Conservation (phyloP, 2,888 invertebrate species). For the Hypena proboscidalis region DNA sequence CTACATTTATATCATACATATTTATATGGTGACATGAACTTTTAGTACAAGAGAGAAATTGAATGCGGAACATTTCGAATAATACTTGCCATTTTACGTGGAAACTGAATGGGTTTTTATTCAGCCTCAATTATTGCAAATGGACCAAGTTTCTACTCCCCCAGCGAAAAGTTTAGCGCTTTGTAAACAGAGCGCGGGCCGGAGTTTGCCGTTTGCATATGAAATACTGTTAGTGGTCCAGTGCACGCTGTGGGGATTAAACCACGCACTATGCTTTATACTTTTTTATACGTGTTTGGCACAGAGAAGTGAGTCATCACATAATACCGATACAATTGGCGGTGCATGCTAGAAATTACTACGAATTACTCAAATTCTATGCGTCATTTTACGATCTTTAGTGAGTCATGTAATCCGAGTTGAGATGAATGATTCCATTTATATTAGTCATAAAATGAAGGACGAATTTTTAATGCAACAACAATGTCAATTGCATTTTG, state of each 20-base stretch:
- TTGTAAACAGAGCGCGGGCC: slow-evolving; percentile 57
- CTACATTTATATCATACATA: not conserved
- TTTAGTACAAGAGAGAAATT: not conserved
- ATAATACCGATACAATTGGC: slow-evolving; percentile 47
- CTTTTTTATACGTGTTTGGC: slow-evolving; percentile 34
- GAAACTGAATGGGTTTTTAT: slow-evolving; percentile 40
- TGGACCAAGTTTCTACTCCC: slow-evolving; percentile 52
- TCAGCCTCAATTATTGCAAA: slow-evolving; percentile 47
- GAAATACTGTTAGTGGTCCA: slow-evolving; percentile 62
- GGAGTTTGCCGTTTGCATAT: slow-evolving; percentile 64
- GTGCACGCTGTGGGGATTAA: slow-evolving; percentile 50
- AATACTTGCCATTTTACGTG: slow-evolving; percentile 4
- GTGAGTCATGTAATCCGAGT: slow-evolving; percentile 61
- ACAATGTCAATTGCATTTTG: not conserved
- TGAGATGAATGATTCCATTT: slow-evolving; percentile 56
- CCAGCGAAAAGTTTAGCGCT: slow-evolving; percentile 57
- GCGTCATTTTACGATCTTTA: slow-evolving; percentile 62
- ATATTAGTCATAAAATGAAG: slow-evolving; percentile 3
- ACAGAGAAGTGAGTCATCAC: slow-evolving; percentile 58
- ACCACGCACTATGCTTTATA: slow-evolving; percentile 32
- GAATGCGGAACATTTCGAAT: not conserved
- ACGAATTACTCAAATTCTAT: slow-evolving; percentile 54
- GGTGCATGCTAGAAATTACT: slow-evolving; percentile 44
- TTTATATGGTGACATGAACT: not conserved
- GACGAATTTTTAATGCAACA: not conserved